Conservation (phyloP, 2,888 invertebrate genomes). For the Gastrophysa polygoni region DNA sequence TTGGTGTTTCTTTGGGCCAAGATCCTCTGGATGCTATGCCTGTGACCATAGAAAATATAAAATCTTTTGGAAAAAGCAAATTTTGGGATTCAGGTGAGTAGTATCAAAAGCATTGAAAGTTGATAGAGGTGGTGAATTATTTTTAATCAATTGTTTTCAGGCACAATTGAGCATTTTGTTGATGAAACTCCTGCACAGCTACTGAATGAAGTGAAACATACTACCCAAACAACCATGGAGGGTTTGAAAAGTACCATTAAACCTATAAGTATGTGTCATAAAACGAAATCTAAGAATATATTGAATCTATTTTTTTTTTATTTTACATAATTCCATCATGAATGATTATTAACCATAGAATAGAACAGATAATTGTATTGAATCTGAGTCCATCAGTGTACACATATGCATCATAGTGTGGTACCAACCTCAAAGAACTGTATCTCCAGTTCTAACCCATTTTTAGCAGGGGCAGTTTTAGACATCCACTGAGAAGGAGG, state of each 20-base stretch:
- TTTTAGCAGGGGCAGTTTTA: too few relatives aligned
- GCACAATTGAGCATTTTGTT: slow-evolving; percentile 28
- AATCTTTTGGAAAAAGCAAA: slow-evolving; percentile 37
- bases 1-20: slow-evolving; percentile 66
- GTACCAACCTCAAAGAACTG: too few relatives aligned
- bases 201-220: slow-evolving; percentile 48
- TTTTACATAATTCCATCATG: too few relatives aligned
- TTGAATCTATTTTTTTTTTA: too few relatives aligned
- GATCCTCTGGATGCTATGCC: slow-evolving; percentile 63
- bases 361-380: too few relatives aligned
- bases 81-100: slow-evolving; percentile 37
- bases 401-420: too few relatives aligned
- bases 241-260: slow-evolving; percentile 50
- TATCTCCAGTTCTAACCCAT: too few relatives aligned
- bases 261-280: slow-evolving; percentile 48
- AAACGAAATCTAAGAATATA: too few relatives aligned
- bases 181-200: slow-evolving; percentile 35
- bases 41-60: slow-evolving; percentile 56
- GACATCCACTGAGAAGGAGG: too few relatives aligned
- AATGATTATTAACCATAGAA: too few relatives aligned
- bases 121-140: background rate
- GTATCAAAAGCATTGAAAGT: too few relatives aligned
- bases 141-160: slow-evolving; percentile 16
- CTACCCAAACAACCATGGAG: slow-evolving; percentile 46
- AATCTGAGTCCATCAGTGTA: too few relatives aligned